Evolutionary conservation across 2,888 invertebrate genomes (phyloP).

Genomic region (Yponomeuta plumbellus): DNA sequence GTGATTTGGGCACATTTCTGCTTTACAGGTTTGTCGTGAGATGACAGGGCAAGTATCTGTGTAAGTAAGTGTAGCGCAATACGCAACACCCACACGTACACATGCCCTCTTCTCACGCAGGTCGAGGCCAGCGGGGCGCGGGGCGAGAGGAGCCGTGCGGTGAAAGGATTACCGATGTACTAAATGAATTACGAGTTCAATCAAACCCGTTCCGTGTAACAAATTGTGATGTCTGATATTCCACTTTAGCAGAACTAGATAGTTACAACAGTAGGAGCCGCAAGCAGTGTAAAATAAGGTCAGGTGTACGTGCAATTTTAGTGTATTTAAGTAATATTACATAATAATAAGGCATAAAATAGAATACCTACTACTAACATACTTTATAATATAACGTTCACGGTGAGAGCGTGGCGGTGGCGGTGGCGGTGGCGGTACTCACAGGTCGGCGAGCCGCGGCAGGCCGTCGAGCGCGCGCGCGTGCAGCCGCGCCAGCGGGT

Average conservation of each 20-base stretch:
- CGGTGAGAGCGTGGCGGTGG: not conserved
- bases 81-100: not conserved
- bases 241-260: not conserved
- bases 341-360: no score
- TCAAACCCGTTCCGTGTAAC: not conserved
- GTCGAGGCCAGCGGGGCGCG: not conserved
- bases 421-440: conserved; percentile 28
- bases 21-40: not conserved
- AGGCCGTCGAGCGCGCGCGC: conserved; percentile 84
- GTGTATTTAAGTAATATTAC: no score
- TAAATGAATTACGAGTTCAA: not conserved
- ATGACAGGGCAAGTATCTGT: not conserved
- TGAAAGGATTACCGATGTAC: not conserved
- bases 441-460: conserved; percentile 75
- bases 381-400: no score
- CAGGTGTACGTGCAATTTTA: no score
- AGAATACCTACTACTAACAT: no score
- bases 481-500: conserved; percentile 85
- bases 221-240: not conserved
- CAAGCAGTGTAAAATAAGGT: no score
- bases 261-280: no score
- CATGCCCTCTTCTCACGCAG: not conserved
- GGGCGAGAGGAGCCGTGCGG: not conserved
- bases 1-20: no score
- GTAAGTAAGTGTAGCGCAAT: not conserved